Evolutionary conservation across 2,113 vertebrate genomes (phyloP), one percentile per base, ranked within the genome.

Genomic region (Platysternon megacephalum): DNA sequence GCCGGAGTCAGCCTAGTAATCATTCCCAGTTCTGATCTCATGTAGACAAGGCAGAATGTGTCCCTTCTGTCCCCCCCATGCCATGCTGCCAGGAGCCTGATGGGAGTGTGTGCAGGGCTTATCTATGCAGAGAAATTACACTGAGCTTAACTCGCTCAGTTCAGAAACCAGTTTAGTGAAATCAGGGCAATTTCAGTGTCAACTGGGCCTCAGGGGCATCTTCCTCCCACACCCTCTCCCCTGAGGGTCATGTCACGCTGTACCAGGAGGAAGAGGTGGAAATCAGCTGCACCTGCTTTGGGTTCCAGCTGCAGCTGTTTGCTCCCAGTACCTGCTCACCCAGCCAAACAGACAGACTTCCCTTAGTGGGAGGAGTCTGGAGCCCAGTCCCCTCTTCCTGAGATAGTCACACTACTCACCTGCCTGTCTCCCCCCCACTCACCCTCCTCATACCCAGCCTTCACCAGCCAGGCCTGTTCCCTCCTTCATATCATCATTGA

Each of bases 351-450:
- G 72, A 26, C 0, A 2, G n/a, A 49, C 22, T 28, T 48, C 46
- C 44, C 3, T 14, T 9, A 3, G 4, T 3, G 42, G 78, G 44
- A 2, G 76, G 76, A 8, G 17, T 0, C 0, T 56, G 21, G 0
- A 0, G 9, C 22, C 51, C 39, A 0, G 12, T 52, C 19, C 8
- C 3, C 5, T 79, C 21, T 61, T 49, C 1, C 0, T 24, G 8
- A 21, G 35, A 53, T 11, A 21, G 39, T 24, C n/a, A 39, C 7
- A 9, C 22, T 6, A 24, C 39, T 13, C 22, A 5, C 19, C 19
- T 42, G 10, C 22, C 39, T 44, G 21, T 26, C 22, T 12, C 39
- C 39, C 39, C 3, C 16, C 7, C 32, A 35, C 14, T 8, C 32
- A 8, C 68, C 11, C 39, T n/a, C 10, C n/a, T 39, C 10, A 22